Percentiles rank a stretch among this genome's conserved stretches.
Evolutionary conservation across 2,888 invertebrate species (phyloP).

Genomic region (Agrochola circellaris): DNA sequence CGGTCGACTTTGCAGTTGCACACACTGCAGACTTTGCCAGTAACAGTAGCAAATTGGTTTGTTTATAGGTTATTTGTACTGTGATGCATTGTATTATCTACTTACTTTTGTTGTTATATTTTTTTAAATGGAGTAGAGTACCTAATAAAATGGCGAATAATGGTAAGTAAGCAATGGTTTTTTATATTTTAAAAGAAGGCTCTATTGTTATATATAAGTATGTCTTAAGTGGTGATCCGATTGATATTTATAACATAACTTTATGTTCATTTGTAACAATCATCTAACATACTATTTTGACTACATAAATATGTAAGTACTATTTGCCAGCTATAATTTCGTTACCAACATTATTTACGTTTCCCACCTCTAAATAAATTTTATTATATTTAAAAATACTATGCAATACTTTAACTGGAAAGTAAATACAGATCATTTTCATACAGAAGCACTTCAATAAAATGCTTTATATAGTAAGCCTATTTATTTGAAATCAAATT

Average conservation of each 20-base stretch:
- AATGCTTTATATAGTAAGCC: constrained; percentile 45
- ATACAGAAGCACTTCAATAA: constrained; percentile 17
- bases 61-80: constrained; percentile 72
- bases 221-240: constrained; percentile 44
- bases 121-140: constrained; percentile 57
- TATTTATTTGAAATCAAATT: constrained; percentile 42
- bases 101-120: constrained; percentile 75
- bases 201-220: constrained; percentile 47
- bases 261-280: constrained; percentile 45
- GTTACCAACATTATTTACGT: constrained; percentile 51
- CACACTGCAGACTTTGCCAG: constrained; percentile 24
- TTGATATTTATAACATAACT: constrained; percentile 38
- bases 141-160: constrained; percentile 51
- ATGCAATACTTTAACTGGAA: constrained; percentile 1
- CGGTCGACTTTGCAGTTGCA: not conserved
- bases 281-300: constrained; percentile 27
- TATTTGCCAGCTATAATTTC: constrained; percentile 31
- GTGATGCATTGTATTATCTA: constrained; percentile 76
- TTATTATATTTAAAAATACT: constrained; percentile 16
- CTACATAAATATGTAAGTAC: constrained; percentile 16
- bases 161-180: constrained; percentile 45
- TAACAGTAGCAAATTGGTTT: constrained; percentile 60
- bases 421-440: constrained; percentile 16
- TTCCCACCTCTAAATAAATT: constrained; percentile 57
- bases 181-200: constrained; percentile 62